Conservation (phyloP, 2,888 invertebrate species). For the Dimorphilus gyrociliatus region DNA sequence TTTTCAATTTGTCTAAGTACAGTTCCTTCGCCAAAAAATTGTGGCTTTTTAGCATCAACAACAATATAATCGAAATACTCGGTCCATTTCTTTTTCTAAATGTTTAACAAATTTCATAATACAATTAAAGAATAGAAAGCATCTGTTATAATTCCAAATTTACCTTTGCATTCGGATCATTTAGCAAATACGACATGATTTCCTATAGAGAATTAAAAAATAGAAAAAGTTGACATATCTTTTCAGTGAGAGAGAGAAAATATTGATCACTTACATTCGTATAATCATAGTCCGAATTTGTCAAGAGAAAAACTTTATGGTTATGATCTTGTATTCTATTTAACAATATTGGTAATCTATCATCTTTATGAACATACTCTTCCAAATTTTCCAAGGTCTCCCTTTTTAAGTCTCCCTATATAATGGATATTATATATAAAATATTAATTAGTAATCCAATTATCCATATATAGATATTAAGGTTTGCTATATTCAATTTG, state of each 20-base stretch:
- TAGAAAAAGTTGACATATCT: not conserved
- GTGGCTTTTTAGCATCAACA: slow-evolving; percentile 84
- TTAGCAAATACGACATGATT: slow-evolving; percentile 81
- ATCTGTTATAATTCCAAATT: too few species aligned
- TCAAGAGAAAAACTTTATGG: slow-evolving; percentile 80
- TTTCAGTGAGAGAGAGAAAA: not conserved
- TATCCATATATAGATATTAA: too few species aligned
- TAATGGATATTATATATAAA: too few species aligned
- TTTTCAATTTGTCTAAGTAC: slow-evolving; percentile 81
- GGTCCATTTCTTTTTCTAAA: slow-evolving; percentile 61
- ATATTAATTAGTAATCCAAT: too few species aligned
- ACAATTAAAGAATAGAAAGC: too few species aligned
- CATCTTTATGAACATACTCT: slow-evolving; percentile 78
- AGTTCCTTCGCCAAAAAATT: slow-evolving; percentile 93
- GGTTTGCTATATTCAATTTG: too few species aligned
- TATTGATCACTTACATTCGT: slow-evolving; percentile 48
- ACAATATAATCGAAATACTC: slow-evolving; percentile 92
- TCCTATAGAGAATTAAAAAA: slow-evolving; percentile 43
- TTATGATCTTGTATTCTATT: slow-evolving; percentile 68
- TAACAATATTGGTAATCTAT: slow-evolving; percentile 71
- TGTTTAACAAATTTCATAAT: too few species aligned
- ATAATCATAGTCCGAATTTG: slow-evolving; percentile 90
- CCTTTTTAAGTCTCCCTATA: slow-evolving; percentile 73
- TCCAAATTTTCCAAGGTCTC: slow-evolving; percentile 74
- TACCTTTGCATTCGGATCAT: slow-evolving; percentile 33